Evolutionary conservation across 35 echinoderm and acorn worm species (phyloP).

Genomic region (Amphiura filiformis): DNA sequence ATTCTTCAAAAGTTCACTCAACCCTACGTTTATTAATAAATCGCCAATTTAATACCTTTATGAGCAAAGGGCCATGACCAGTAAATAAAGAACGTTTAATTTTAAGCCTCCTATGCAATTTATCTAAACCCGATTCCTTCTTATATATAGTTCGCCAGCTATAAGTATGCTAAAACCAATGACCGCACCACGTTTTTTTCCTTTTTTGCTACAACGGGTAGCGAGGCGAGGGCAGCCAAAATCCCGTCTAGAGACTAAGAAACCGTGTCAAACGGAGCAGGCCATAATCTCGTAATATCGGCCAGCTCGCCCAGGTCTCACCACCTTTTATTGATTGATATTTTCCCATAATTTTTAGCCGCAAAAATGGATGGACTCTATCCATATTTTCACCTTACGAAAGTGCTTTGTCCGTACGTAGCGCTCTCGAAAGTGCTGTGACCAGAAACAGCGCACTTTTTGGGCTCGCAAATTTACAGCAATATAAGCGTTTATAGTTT

Average conservation of each 20-base stretch:
- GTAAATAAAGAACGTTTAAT: not conserved
- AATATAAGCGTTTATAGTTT: too few species aligned
- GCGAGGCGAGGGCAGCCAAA: too few species aligned
- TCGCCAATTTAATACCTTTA: not conserved
- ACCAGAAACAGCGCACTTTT: constrained; percentile 1
- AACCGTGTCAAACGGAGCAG: not conserved
- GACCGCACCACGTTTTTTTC: not conserved
- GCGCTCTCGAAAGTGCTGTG: not conserved
- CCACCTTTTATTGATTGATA: constrained; percentile 15
- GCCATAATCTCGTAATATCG: not conserved
- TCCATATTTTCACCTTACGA: not conserved
- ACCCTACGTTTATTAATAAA: not conserved
- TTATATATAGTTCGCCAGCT: too few species aligned
- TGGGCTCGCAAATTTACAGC: too few species aligned
- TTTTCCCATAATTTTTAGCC: constrained; percentile 14
- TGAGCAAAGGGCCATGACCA: not conserved
- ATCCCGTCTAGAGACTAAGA: not conserved
- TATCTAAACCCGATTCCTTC: not conserved
- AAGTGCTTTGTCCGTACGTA: not conserved
- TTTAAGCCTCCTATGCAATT: not conserved
- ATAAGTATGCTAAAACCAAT: not conserved
- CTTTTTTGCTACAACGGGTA: not conserved
- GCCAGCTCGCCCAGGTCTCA: not conserved
- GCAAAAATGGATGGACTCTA: not conserved
- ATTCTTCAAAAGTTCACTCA: not conserved